phyloP scores from a whole-genome alignment of 2,888 invertebrate species.

The Calameuta idolon region DNA sequence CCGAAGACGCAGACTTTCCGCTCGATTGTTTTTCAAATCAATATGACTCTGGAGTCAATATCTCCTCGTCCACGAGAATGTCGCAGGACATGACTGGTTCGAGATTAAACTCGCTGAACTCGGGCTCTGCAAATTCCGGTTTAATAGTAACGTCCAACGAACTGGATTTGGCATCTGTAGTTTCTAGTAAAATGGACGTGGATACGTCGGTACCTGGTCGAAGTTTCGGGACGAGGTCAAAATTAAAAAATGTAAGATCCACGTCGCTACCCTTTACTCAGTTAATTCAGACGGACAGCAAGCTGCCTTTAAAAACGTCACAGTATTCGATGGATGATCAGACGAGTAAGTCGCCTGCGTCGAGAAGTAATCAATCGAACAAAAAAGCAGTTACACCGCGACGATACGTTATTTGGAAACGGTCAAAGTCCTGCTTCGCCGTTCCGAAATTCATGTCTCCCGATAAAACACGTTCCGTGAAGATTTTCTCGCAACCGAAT shows the following conservation, averaged over 20 bases:
- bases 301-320: neutral
- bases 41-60: slow-evolving; percentile 45
- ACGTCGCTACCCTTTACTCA: neutral
- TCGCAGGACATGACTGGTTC: slow-evolving; percentile 18
- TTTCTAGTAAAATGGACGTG: neutral
- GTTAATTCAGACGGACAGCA: neutral
- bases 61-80: slow-evolving; percentile 36
- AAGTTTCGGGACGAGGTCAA: neutral
- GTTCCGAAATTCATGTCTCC: slow-evolving; percentile 38
- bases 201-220: neutral
- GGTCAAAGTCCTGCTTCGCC: slow-evolving; percentile 47
- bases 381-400: slow-evolving; percentile 40
- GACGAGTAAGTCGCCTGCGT: neutral
- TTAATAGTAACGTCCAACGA: neutral
- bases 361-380: neutral
- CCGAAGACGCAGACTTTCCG: slow-evolving; percentile 30
- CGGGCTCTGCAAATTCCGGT: neutral
- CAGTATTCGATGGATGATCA: neutral
- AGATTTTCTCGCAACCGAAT: slow-evolving; percentile 48
- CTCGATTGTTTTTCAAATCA: slow-evolving; percentile 37
- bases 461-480: slow-evolving; percentile 39
- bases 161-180: neutral
- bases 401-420: slow-evolving; percentile 50
- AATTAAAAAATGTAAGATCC: neutral
- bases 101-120: neutral